Base-by-base conservation (phyloP, 2,113 vertebrate species). In the Pipra filicauda region DNA sequence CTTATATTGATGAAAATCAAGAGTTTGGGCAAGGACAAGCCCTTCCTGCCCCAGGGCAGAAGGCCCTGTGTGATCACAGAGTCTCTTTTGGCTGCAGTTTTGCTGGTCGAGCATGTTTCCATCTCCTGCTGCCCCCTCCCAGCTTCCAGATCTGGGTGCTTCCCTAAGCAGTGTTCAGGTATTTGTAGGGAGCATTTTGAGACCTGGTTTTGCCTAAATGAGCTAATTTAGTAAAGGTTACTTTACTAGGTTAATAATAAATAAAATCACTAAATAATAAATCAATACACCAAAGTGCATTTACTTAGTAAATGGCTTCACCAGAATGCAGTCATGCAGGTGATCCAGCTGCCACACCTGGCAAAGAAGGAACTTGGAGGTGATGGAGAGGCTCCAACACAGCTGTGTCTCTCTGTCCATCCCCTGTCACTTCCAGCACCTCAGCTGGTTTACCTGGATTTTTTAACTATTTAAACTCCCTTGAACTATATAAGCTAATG, bases 1-100 rank as follows among this genome's bases (percentile, higher is more conserved):
- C 17, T 88, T 90, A 65, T 73, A 94, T 67, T 86, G 88, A 88
- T 67, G 85, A 83, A 94, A 95, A 96, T 83, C 52, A 90, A 79
- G 75, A 83, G 43, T 88, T 59, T 86, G 85, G 82, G 64, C 52
- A 87, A 73, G 58, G 52, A 93, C 16, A 57, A 89, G 22, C 12
- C 31, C 26, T 61, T 89, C 17, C 55, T 74, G 65, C 89, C 77
- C 70, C 76, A 83, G 65, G 61, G 69, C 59, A 86, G 48, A 66
- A 77, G 67, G 64, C 72, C 39, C 39, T 39, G 39, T 89, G 59
- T 88, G 92, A 55, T 48, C 83, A 70, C 4, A 5, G 13, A 74
- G 64, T 21, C 22, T 91, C 27, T 67, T 23, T 75, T 84, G 86
- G 80, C 89, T 89, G 48, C 12, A 28, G 33, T 77, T 91, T n/a